phyloP scores from a whole-genome alignment of 2,797 vertebrate species.

The Phalloptychus januarius region DNA sequence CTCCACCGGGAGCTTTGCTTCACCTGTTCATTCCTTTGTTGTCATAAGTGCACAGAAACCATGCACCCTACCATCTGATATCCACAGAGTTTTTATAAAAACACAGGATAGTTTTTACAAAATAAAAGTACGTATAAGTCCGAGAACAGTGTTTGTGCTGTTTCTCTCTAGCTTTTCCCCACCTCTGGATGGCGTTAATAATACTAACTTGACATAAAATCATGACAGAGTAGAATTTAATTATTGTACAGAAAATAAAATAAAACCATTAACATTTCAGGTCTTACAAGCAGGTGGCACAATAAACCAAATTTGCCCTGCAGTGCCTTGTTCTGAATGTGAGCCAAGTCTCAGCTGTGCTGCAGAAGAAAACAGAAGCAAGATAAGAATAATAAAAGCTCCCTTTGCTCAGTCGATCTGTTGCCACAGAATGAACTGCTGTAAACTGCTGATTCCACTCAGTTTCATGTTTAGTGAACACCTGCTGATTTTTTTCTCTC shows the following conservation, averaged over 20 bases:
- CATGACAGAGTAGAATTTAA: background rate
- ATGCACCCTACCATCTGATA: background rate
- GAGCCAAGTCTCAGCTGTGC: slow-evolving; percentile 32
- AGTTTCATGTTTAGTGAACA: slow-evolving; percentile 63
- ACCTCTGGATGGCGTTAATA: too few species aligned
- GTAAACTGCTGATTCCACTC: slow-evolving; percentile 61
- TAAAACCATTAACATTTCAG: background rate
- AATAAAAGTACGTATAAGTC: background rate
- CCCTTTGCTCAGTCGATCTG: slow-evolving; percentile 3
- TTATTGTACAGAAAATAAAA: background rate
- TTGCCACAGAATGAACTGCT: slow-evolving; percentile 39
- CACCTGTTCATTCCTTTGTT: background rate
- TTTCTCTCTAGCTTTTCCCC: background rate
- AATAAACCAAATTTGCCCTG: background rate
- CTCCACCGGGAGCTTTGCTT: background rate
- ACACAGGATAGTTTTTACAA: background rate
- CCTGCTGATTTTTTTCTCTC: slow-evolving; percentile 48
- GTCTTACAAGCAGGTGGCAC: slow-evolving; percentile 1
- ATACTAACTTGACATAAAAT: background rate
- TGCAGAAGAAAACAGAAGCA: slow-evolving; percentile 34
- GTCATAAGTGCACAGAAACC: background rate
- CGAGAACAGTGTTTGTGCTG: background rate
- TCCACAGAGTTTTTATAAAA: background rate
- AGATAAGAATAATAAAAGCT: slow-evolving; percentile 36
- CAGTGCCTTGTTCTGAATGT: slow-evolving; percentile 6